Evolutionary conservation across 2,797 vertebrate genomes (phyloP).

Genomic region (Muscicapa striata): DNA sequence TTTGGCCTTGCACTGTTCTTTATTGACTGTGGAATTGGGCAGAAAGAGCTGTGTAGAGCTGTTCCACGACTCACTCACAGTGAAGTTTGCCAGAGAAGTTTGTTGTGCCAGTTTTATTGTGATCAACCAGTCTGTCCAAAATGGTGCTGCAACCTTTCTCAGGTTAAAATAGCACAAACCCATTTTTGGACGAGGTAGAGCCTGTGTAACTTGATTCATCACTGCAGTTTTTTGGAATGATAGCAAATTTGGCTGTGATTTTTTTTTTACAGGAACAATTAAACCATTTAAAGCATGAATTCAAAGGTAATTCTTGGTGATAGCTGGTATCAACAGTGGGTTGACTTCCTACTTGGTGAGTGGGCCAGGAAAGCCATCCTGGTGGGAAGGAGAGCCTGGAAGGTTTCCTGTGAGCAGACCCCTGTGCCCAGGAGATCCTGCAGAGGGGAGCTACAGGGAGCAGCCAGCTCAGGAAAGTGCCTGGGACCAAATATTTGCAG

Average conservation of each 20-base stretch:
- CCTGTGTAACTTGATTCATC: background rate
- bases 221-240: background rate
- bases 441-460: background rate
- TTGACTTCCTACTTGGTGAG: background rate
- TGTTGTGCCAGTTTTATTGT: background rate
- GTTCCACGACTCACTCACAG: background rate
- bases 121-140: background rate
- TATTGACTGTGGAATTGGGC: background rate
- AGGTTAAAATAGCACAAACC: background rate
- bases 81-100: background rate
- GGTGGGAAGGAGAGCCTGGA: background rate
- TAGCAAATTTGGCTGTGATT: background rate
- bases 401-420: background rate
- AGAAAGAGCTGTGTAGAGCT: background rate
- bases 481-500: background rate
- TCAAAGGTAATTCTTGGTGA: background rate
- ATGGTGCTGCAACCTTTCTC: background rate
- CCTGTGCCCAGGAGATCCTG: background rate
- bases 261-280: background rate
- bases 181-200: background rate
- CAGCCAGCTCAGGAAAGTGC: background rate
- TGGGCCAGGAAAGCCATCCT: background rate
- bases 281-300: background rate
- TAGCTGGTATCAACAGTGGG: background rate
- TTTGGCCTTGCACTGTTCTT: background rate